Evolutionary conservation across 2,888 invertebrate species (phyloP).

Genomic region (Keiferia lycopersicella): DNA sequence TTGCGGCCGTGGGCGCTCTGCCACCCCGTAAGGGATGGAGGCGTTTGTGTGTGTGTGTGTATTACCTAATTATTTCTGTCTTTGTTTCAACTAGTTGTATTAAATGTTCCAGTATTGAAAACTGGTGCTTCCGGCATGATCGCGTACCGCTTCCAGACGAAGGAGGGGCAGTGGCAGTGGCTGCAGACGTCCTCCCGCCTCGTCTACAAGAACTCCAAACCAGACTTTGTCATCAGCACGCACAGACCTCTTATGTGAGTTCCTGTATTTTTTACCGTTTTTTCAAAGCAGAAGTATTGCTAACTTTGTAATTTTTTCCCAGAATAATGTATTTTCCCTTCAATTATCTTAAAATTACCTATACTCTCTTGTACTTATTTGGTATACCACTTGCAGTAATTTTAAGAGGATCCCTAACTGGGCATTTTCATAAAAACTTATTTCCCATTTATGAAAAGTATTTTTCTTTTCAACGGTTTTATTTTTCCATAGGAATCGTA

Average conservation of each 20-base stretch:
- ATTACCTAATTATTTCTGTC: no score
- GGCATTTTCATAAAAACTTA: no score
- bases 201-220: constrained; percentile 99
- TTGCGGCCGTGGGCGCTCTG: no score
- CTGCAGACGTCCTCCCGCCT: constrained; percentile 96
- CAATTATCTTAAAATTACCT: not conserved
- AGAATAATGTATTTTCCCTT: not conserved
- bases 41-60: no score
- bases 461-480: no score
- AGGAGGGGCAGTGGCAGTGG: constrained; percentile 98
- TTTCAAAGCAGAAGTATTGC: no score
- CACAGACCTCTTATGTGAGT: constrained; percentile 98
- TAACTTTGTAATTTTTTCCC: not conserved
- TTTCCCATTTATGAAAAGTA: no score
- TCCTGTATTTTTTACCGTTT: not conserved
- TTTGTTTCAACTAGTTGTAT: constrained; percentile 25
- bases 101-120: constrained; percentile 91
- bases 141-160: constrained; percentile 97
- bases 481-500: no score
- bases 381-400: no score
- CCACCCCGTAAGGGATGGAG: no score
- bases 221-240: constrained; percentile 99
- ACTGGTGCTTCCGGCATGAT: constrained; percentile 99
- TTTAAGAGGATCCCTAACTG: no score
- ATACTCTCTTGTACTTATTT: no score